phyloP scores from a whole-genome alignment of 2,113 vertebrate species.

The Brachypteracias leptosomus region DNA sequence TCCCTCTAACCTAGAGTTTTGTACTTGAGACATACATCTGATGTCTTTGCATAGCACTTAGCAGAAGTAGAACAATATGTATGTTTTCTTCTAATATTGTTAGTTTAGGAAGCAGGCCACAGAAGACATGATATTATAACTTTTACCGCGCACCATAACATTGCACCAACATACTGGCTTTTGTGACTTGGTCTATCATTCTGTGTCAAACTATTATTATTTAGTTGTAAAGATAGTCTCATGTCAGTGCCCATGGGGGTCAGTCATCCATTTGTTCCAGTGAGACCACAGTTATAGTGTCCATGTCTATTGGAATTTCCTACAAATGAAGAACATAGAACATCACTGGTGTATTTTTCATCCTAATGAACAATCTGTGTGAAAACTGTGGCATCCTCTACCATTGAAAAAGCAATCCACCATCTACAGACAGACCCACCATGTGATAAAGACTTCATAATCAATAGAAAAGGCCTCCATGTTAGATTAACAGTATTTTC shows the following conservation, averaged over 20 bases:
- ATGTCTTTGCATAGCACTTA: neutral
- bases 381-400: accelerated
- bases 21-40: neutral
- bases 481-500: neutral
- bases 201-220: neutral
- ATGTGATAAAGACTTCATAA: neutral
- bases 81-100: too few species aligned
- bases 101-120: neutral
- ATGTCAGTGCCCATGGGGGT: neutral
- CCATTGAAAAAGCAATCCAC: accelerated
- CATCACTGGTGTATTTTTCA: accelerated
- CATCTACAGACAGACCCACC: neutral
- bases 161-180: neutral
- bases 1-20: neutral
- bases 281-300: accelerated
- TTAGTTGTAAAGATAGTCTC: neutral
- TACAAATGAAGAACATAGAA: neutral
- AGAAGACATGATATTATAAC: neutral
- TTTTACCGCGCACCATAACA: neutral
- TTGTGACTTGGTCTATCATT: neutral
- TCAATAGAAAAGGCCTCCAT: neutral
- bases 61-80: neutral
- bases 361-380: accelerated
- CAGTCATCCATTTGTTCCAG: neutral
- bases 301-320: neutral